These are phyloP conservation scores for Scomber colias DNA, from an alignment of 2,113 vertebrate genomes.

Conservation along the genomic window DNA sequence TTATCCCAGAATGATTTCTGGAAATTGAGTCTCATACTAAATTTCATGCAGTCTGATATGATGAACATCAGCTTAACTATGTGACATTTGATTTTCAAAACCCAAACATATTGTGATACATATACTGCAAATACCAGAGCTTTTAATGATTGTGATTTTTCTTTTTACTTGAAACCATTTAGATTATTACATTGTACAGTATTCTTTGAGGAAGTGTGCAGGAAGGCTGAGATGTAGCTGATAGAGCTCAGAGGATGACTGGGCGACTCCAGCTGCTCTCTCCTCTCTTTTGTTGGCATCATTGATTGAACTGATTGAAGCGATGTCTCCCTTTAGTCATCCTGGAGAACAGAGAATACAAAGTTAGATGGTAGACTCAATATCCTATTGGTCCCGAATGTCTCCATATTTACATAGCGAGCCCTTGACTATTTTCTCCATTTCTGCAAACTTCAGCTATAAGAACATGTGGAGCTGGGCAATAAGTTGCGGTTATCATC, in stretches of 20 bases:
- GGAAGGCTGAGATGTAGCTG: constrained; percentile 33
- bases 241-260: constrained; percentile 10
- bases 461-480: too few species aligned
- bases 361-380: not conserved
- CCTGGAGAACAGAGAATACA: constrained; percentile 69
- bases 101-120: constrained; percentile 10
- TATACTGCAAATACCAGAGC: not conserved
- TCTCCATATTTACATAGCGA: not conserved
- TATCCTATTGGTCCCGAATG: not conserved
- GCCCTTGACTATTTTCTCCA: too few species aligned
- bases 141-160: not conserved
- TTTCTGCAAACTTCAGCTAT: too few species aligned
- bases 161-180: not conserved
- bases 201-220: constrained; percentile 21
- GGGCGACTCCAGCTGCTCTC: constrained; percentile 36
- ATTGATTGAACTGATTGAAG: constrained; percentile 24
- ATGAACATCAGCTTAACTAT: constrained; percentile 30
- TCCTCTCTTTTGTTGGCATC: constrained; percentile 61
- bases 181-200: constrained; percentile 44
- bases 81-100: constrained; percentile 22
- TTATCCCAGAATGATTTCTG: not conserved
- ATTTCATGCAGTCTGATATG: constrained; percentile 42
- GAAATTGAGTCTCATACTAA: constrained; percentile 2
- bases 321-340: constrained; percentile 73
- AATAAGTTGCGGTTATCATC: too few species aligned